Base-by-base conservation (phyloP, 2,888 invertebrate genomes). In the Lagria hirta region DNA sequence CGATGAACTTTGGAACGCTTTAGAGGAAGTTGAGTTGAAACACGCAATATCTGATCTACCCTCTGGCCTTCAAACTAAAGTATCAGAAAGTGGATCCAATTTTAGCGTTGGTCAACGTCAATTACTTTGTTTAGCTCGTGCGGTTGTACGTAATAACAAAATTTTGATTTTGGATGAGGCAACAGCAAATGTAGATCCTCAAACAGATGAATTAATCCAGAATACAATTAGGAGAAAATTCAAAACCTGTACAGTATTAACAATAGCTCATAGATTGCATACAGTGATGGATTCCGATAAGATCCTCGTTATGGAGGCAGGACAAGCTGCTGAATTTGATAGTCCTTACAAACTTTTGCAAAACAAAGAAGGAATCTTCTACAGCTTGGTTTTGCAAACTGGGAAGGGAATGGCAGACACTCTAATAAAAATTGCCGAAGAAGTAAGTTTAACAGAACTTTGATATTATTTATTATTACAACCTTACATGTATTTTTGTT, bases 261-360 rank as follows among this genome's bases (percentile, higher is more conserved):
- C 88, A 0, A 86, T 89, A 27, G 89, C 89, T 15, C 88, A 89
- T 69, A 76, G 89, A 18, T 75, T 90, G 3, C 81, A 89, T 60
- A 89, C 89, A 0, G 84, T 89, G 33, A 88, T 89, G 83, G 88
- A 90, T 70, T 86, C 84, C 0, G 86, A 88, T 71, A 79, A 81
- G 69, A 83, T 88, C 38, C 65, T 88, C 52, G 88, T 88, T n/a
- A 81, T 90, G 78, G 85, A 87, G 62, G 82, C 83, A 15, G 89
- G 90, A 0, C 81, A 42, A 15, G 76, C 83, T 64, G 78, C 80
- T 1, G 91, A 93, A 66, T 79, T 84, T 15, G 89, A 84, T 2
- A 82, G 84, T 57, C 90, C 93, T 0, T 79, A 78, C 66, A 58
- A 72, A 3, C 63, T 84, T 52, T 70, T 83, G 54, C 74, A 78